Evolutionary conservation across 2,113 vertebrate genomes (phyloP), one percentile per base, ranked within the genome.

Genomic region (Tetraodon nigroviridis): DNA sequence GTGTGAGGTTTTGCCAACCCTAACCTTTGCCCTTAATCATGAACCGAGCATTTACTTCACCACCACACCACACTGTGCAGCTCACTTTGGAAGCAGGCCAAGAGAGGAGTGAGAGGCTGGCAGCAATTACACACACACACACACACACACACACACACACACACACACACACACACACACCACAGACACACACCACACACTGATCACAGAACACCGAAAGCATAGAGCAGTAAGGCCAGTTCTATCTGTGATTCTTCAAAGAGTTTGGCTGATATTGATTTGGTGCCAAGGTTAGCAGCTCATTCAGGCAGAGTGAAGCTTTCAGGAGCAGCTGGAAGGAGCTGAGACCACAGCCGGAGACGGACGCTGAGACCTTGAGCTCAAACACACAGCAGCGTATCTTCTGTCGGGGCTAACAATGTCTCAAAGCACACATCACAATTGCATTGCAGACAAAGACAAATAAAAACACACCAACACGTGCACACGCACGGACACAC

Each of bases 241-340:
- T 91, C 90, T 90, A 89, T 91, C 89, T 92, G 90, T 90, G 89
- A 90, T 92, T 91, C 90, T 91, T 92, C 90, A 92, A 92, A 91
- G 89, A 90, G 86, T 91, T 92, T 89, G 90, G 88, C 89, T 90
- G 82, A 83, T 90, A 92, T 92, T 90, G 90, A 92, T 92, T 92
- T 90, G 88, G 86, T 91, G 90, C 90, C 90, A 90, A 90, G 90
- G 90, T 90, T 89, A 87, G 87, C 86, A 80, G 85, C 89, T 88
- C 87, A 88, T 89, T 90, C 89, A 89, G 86, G 84, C 87, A 86
- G 88, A 89, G 88, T 88, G 86, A 80, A 86, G 90, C 87, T 90
- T 90, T 90, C 87, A 86, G 90, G 88, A 89, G 88, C 89, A 87
- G 88, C 89, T 86, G 85, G 85, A 87, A 86, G 79, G 83, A 89